Evolutionary conservation across 2,113 vertebrate species (phyloP).

Genomic region (Lophius piscatorius): DNA sequence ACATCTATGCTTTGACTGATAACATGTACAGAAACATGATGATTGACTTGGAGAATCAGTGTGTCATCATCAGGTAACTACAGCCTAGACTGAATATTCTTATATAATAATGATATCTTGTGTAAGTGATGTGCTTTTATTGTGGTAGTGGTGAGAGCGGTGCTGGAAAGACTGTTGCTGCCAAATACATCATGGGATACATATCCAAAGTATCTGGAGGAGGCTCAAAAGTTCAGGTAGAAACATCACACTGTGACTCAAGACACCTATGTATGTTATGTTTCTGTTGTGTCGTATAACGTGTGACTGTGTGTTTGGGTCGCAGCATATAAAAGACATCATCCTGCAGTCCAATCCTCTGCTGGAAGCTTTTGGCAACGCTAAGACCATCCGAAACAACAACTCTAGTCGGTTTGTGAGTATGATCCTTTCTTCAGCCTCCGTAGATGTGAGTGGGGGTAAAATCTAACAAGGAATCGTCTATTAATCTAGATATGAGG

Average conservation of each 20-base stretch:
- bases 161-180: conserved; percentile 96
- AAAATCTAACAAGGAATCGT: too few relatives aligned
- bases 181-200: conserved; percentile 99
- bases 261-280: neutral
- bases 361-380: conserved; percentile 84
- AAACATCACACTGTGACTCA: neutral
- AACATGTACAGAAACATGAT: conserved; percentile 99
- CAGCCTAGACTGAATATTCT: neutral
- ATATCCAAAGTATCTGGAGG: conserved; percentile 98
- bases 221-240: conserved; percentile 95
- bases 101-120: neutral
- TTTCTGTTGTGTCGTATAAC: neutral
- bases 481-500: too few relatives aligned
- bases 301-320: neutral
- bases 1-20: conserved; percentile 94
- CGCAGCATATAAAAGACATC: conserved; percentile 85
- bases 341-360: conserved; percentile 86
- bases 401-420: conserved; percentile 87
- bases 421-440: conserved; percentile 9
- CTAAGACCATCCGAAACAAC: conserved; percentile 86
- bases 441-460: accelerated
- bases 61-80: conserved; percentile 89
- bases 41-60: conserved; percentile 95
- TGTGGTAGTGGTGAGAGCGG: conserved; percentile 91
- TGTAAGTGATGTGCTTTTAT: neutral